These are phyloP conservation scores for Coilia nasus DNA, from an alignment of 2,797 vertebrate genomes.

Conservation along the genomic window DNA sequence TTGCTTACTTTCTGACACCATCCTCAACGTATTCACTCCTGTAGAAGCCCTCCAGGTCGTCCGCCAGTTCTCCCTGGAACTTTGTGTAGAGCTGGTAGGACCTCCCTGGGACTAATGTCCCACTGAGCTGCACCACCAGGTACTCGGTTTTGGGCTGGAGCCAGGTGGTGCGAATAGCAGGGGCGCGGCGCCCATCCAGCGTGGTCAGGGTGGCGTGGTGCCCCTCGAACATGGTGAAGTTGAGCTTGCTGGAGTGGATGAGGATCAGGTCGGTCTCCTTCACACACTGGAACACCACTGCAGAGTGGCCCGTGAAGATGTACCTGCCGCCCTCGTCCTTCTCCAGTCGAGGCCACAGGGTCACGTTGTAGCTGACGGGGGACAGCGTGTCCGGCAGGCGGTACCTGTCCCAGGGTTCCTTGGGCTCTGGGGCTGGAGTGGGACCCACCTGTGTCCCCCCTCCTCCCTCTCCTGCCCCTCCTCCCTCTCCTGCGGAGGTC, in stretches of 20 bases:
- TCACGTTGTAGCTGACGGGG: slow-evolving; percentile 70
- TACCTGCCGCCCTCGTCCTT: slow-evolving; percentile 51
- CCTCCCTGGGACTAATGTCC: slow-evolving; percentile 53
- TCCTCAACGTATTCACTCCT: slow-evolving; percentile 85
- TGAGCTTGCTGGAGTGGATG: slow-evolving; percentile 90
- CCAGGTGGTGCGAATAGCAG: slow-evolving; percentile 60
- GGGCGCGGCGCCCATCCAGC: slow-evolving; percentile 41
- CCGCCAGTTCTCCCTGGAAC: slow-evolving; percentile 85
- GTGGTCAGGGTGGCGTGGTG: slow-evolving; percentile 43
- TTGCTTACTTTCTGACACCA: slow-evolving; percentile 67
- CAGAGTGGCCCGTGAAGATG: slow-evolving; percentile 76
- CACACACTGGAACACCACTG: slow-evolving; percentile 70
- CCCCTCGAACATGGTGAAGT: slow-evolving; percentile 65
- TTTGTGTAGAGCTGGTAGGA: slow-evolving; percentile 72
- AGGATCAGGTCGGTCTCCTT: slow-evolving; percentile 75
- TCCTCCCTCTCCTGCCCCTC: slow-evolving; percentile 16
- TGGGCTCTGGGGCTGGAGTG: fast-evolving
- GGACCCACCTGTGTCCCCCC: fast-evolving
- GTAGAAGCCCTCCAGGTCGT: slow-evolving; percentile 93
- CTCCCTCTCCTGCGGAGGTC: slow-evolving; percentile 52
- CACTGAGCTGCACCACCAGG: slow-evolving; percentile 79
- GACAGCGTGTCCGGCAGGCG: slow-evolving; percentile 70
- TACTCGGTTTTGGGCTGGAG: slow-evolving; percentile 78
- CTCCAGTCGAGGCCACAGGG: slow-evolving; percentile 73
- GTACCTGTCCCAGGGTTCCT: slow-evolving; percentile 73